Evolutionary conservation across 2,888 invertebrate species (phyloP), one percentile per base, ranked within the genome.

Genomic region (Synanthedon formicaeformis): DNA sequence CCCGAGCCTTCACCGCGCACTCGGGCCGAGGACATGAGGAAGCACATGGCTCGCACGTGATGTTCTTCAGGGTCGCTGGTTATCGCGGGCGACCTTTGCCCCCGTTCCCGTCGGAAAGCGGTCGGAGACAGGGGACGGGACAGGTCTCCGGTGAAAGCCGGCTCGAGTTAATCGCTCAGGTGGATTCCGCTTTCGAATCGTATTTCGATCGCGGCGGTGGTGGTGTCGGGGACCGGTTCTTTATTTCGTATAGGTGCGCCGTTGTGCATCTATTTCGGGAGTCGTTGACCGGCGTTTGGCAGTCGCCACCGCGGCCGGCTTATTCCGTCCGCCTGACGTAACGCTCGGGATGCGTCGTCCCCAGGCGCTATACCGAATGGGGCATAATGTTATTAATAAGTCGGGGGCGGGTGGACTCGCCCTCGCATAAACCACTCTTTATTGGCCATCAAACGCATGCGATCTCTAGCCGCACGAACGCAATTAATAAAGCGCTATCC

Each of bases 231-330:
- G 82, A 84, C 85, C 84, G 85, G 85, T 86, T 85, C 78, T 78
- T 72, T 67, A 71, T 72, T 70, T 76, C 75, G 66, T 79, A 75
- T 78, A 76, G 81, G 78, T 76, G 81, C 70, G 74, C 71, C 71
- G 72, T 68, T 71, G 75, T 74, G 82, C 82, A 74, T 81, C 84
- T 84, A 84, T 84, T 86, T 86, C 81, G 85, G 84, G 83, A 84
- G 85, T 85, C 85, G 84, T 77, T 82, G 85, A 85, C 85, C 85
- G 84, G 71, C 69, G 75, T 72, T 76, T 75, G 80, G 80, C 80
- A 75, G 71, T 68, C 50, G 18, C 52, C 34, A 69, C 55, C 59
- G 54, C 67, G 68, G 71, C 73, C 71, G 75, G 70, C 70, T 75
- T 71, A 69, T 71, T 71, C 70, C 66, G 71, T 71, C 60, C 67